These are phyloP conservation scores for Propithecus perrieri DNA, from an alignment of 2,797 vertebrate species.

Conservation along the genomic window DNA sequence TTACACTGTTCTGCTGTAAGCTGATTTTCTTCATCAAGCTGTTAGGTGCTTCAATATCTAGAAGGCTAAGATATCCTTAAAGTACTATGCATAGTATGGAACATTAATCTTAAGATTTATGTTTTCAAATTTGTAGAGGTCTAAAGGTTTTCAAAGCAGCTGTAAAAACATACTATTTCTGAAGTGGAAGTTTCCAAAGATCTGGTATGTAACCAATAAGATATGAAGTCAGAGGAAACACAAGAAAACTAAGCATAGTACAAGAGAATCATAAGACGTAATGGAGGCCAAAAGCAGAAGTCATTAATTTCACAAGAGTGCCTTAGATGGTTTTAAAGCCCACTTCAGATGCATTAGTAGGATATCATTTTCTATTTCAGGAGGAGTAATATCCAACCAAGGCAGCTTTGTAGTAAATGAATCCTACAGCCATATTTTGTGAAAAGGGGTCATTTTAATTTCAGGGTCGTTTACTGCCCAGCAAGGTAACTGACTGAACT, in stretches of 20 bases:
- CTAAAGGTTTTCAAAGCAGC: slow-evolving; percentile 43
- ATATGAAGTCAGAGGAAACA: slow-evolving; percentile 64
- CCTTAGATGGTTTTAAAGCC: slow-evolving; percentile 69
- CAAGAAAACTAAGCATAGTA: background rate
- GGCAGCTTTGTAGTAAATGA: slow-evolving; percentile 68
- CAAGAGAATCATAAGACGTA: slow-evolving; percentile 60
- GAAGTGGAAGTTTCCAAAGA: slow-evolving; percentile 25
- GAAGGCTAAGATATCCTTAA: slow-evolving; percentile 60
- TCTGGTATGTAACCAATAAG: slow-evolving; percentile 41
- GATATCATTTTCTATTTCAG: slow-evolving; percentile 78
- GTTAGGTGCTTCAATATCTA: slow-evolving; percentile 67
- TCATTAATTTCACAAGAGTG: slow-evolving; percentile 78
- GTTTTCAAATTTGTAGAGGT: slow-evolving; percentile 56
- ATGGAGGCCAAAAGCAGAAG: slow-evolving; percentile 74
- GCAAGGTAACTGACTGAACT: slow-evolving; percentile 82
- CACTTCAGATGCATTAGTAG: slow-evolving; percentile 79
- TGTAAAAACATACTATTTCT: slow-evolving; percentile 41
- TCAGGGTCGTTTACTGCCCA: slow-evolving; percentile 82
- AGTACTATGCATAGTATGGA: background rate
- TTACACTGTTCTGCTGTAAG: slow-evolving; percentile 53
- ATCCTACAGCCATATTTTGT: slow-evolving; percentile 75
- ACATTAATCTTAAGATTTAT: slow-evolving; percentile 56
- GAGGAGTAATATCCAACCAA: slow-evolving; percentile 80
- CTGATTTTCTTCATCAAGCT: slow-evolving; percentile 75
- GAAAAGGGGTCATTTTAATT: slow-evolving; percentile 84